Conservation (phyloP, 2,113 vertebrate genomes). For the Nothobranchius kuhntae region DNA sequence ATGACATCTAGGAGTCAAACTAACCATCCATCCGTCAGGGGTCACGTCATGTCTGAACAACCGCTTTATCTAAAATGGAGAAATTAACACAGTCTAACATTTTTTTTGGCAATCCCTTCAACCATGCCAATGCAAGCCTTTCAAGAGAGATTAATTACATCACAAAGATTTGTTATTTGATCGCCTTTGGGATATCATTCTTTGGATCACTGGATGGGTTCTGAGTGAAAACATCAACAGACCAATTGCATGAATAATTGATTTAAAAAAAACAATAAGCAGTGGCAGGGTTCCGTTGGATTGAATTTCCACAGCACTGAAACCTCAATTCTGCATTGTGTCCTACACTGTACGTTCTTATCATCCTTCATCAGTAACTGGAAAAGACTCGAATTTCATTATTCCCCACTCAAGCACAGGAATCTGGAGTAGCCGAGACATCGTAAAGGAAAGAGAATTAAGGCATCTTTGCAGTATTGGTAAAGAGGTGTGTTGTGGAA, state of each 20-base stretch:
- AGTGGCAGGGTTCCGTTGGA: slow-evolving; percentile 18
- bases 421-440: slow-evolving; percentile 16
- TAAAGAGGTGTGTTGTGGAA: neutral
- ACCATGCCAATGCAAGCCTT: neutral
- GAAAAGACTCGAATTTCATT: slow-evolving; percentile 35
- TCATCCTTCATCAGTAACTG: slow-evolving; percentile 33
- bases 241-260: slow-evolving; percentile 66
- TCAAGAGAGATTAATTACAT: neutral
- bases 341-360: slow-evolving; percentile 1
- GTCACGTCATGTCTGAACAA: slow-evolving; percentile 37
- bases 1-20: slow-evolving; percentile 45
- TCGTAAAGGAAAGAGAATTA: too few species aligned
- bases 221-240: slow-evolving; percentile 42
- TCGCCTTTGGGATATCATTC: neutral
- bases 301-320: slow-evolving; percentile 54
- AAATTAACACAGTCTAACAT: neutral
- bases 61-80: too few species aligned
- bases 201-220: slow-evolving; percentile 1
- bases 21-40: slow-evolving; percentile 50
- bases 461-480: neutral
- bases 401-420: slow-evolving; percentile 37
- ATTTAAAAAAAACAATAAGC: slow-evolving; percentile 46
- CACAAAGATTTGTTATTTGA: neutral
- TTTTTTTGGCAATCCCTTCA: neutral
- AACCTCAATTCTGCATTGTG: slow-evolving; percentile 28